A percentile compares a stretch with the other conserved stretches of the same genome.
These are phyloP conservation scores for Tenualosa thibaudeaui DNA, from an alignment of 2,797 vertebrate genomes.

Conservation along the genomic window DNA sequence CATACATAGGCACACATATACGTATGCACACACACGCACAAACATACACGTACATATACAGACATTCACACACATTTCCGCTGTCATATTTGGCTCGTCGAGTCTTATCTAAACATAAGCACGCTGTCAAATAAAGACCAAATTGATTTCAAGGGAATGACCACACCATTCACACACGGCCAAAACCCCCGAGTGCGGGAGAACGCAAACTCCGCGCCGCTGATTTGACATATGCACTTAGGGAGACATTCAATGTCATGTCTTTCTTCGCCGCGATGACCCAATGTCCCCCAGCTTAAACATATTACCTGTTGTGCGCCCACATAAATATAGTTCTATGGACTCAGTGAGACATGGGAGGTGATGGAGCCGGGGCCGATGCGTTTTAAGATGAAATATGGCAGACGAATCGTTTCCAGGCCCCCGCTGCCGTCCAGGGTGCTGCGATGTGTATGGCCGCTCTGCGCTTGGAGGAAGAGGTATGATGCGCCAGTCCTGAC, in stretches of 20 bases:
- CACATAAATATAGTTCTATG: slow-evolving; percentile 60
- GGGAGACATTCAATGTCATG: slow-evolving; percentile 26
- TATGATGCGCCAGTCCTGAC: neutral
- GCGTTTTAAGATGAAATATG: slow-evolving; percentile 60
- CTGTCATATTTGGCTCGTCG: slow-evolving; percentile 52
- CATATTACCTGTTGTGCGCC: slow-evolving; percentile 52
- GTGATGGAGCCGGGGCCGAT: slow-evolving; percentile 46
- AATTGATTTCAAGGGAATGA: slow-evolving; percentile 33
- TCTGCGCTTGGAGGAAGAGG: slow-evolving; percentile 33
- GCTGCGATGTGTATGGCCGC: neutral
- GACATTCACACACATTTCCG: neutral
- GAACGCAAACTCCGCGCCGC: neutral
- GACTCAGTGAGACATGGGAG: slow-evolving; percentile 56
- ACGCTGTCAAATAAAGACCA: slow-evolving; percentile 54
- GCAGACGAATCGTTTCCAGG: slow-evolving; percentile 64
- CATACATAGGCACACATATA: neutral
- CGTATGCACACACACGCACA: neutral
- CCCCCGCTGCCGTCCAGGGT: slow-evolving; percentile 51
- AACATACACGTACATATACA: neutral
- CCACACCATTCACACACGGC: slow-evolving; percentile 2
- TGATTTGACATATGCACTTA: slow-evolving; percentile 20
- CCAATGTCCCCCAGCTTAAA: slow-evolving; percentile 49
- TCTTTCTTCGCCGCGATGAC: slow-evolving; percentile 40
- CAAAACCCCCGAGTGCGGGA: neutral
- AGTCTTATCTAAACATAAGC: slow-evolving; percentile 61